phyloP scores from a whole-genome alignment of 1,140 invertebrate genomes.

The Paramacrobiotus metropolitanus region DNA sequence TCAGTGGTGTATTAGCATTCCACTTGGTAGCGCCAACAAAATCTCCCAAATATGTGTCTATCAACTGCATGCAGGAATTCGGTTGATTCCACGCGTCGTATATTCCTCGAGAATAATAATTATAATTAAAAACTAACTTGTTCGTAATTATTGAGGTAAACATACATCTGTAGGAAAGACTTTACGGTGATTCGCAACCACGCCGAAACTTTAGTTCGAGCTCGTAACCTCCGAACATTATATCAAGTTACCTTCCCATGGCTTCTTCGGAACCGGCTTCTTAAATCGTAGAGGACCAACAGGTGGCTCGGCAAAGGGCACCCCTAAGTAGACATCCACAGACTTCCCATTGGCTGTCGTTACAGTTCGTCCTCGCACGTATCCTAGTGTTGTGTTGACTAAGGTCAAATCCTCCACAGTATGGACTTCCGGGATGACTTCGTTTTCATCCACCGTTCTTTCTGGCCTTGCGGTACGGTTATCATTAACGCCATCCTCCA shows the following conservation, averaged over 20 bases:
- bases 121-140: no score
- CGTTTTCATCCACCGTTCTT: not conserved
- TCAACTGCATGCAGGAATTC: conserved; percentile 41
- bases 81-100: conserved; percentile 48
- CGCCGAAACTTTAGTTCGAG: no score
- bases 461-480: not conserved
- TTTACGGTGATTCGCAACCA: no score
- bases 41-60: conserved; percentile 67
- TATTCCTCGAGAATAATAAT: conserved; percentile 28
- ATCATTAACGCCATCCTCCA: not conserved
- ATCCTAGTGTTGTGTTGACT: not conserved
- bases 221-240: no score
- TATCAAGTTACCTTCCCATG: conserved; percentile 3
- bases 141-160: no score
- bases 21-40: conserved; percentile 46
- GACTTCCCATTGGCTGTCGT: not conserved
- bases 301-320: conserved; percentile 22
- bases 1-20: conserved; percentile 75
- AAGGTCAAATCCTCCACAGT: not conserved
- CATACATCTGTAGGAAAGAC: no score
- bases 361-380: not conserved
- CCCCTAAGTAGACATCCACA: conserved; percentile 13
- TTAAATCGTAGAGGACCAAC: conserved; percentile 9
- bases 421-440: not conserved
- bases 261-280: conserved; percentile 5